Percentiles rank a stretch among this genome's conserved stretches.
Conservation (phyloP, 2,113 vertebrate species). For the Mirounga angustirostris region DNA sequence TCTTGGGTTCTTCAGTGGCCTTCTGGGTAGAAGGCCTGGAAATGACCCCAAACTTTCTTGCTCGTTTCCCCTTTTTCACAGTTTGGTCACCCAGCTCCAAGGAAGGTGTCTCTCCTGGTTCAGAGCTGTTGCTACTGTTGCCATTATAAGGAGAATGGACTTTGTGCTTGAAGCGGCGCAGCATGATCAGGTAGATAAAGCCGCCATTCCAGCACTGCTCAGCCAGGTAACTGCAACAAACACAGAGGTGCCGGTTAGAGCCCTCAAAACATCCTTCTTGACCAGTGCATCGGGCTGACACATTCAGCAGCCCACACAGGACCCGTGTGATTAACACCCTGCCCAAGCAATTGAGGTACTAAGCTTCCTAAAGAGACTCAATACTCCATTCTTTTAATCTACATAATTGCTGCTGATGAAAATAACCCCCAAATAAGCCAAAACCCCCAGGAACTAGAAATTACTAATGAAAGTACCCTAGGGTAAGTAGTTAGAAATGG, state of each 20-base stretch:
- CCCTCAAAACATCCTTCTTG: rapidly evolving
- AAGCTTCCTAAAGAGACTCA: rapidly evolving
- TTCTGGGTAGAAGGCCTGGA: slow-evolving; percentile 88
- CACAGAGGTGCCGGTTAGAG: rapidly evolving
- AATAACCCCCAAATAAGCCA: not conserved
- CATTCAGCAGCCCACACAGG: not conserved
- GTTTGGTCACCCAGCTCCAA: slow-evolving; percentile 83
- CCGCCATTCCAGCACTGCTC: slow-evolving; percentile 99
- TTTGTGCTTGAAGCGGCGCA: slow-evolving; percentile 96
- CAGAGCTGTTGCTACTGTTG: slow-evolving; percentile 86
- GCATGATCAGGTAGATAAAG: slow-evolving; percentile 97
- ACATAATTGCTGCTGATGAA: not conserved
- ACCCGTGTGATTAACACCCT: rapidly evolving
- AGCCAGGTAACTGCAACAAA: slow-evolving; percentile 94
- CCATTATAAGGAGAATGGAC: slow-evolving; percentile 93
- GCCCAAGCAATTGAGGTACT: rapidly evolving
- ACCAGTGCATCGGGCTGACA: rapidly evolving
- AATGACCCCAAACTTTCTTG: slow-evolving; percentile 96
- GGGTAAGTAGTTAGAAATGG: not conserved
- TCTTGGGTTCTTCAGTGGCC: slow-evolving; percentile 85
- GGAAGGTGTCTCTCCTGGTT: slow-evolving; percentile 83
- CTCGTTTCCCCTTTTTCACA: slow-evolving; percentile 91
- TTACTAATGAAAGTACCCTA: not conserved
- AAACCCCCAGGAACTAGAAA: not conserved
- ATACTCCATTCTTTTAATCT: not conserved